Base-by-base conservation (phyloP, 2,888 invertebrate species). In the Ochropacha duplaris region DNA sequence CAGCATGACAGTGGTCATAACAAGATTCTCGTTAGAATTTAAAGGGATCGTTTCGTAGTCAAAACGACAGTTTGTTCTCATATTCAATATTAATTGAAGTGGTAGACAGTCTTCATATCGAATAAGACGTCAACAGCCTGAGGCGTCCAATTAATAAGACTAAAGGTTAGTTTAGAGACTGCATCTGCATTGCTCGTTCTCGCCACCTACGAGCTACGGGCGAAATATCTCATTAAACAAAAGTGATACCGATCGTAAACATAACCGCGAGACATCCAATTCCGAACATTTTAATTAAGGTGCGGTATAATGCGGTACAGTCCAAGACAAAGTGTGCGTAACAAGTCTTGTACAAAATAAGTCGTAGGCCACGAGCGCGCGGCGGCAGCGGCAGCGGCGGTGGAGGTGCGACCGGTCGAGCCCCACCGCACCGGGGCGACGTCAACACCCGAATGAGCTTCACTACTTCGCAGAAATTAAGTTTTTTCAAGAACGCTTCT, bases 271-370 rank as follows among this genome's bases (percentile, higher is more conserved):
- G 70, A 74, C 79, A 86, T 87, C 79, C 83, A 80, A 87, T 88
- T 84, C 78, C 67, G 78, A 86, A 91, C 87, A 81, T 88, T 90
- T 90, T 91, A 92, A 92, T 92, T 90, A 90, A 83, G 81, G 83
- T 82, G 83, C 31, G 6, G 28, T 28, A 28, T 31, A 31, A 31
- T 31, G 31, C 12, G 31, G 31, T 31, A 31, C 78, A 76, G 74
- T 81, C 76, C 66, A 72, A 79, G 74, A 77, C 78, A 79, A 81
- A 76, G 76, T 70, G 70, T 68, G 69, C n/a, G n/a, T n/a, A 26
- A 14, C 61, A 72, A 72, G 69, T n/a, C n/a, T n/a, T n/a, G n/a
- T 68, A 76, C 68, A 73, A 74, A 74, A 70, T 61, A 63, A 65
- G 56, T 59, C 60, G 51, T 54, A 59, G 66, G 64, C 57, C 66